phyloP scores from a whole-genome alignment of 2,113 vertebrate species.

The Phoxinus phoxinus region DNA sequence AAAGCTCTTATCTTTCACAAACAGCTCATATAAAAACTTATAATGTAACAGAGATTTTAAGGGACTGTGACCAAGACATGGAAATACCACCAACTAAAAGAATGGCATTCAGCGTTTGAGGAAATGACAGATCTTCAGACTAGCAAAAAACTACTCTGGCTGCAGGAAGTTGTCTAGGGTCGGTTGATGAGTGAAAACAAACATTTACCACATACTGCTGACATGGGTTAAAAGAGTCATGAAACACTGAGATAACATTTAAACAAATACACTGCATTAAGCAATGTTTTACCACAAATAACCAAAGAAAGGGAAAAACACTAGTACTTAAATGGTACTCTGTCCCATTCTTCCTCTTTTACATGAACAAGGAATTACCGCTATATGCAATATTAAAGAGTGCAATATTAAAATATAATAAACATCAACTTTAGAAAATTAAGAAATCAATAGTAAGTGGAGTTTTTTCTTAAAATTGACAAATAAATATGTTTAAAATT shows the following conservation, averaged over 20 bases:
- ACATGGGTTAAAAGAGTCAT: not conserved
- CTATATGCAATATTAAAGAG: too few relatives aligned
- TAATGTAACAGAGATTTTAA: not conserved
- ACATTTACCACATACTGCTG: not conserved
- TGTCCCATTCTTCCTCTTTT: not conserved
- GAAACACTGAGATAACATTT: not conserved
- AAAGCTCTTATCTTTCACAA: slow-evolving; percentile 9
- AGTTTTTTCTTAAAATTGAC: not conserved
- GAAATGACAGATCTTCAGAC: not conserved
- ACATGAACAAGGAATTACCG: not conserved
- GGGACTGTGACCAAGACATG: not conserved
- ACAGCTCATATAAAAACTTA: not conserved
- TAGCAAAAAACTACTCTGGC: not conserved
- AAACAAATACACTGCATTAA: not conserved
- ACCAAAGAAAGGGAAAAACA: not conserved
- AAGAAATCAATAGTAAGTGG: not conserved
- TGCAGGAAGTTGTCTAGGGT: not conserved
- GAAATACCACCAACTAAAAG: not conserved
- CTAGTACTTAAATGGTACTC: not conserved
- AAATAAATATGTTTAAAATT: not conserved
- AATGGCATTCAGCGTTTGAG: not conserved
- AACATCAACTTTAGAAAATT: not conserved
- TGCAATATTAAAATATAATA: not conserved
- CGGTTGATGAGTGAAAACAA: not conserved
- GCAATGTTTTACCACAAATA: not conserved